phyloP scores from a whole-genome alignment of 2,797 vertebrate species.

The Tadarida brasiliensis region DNA sequence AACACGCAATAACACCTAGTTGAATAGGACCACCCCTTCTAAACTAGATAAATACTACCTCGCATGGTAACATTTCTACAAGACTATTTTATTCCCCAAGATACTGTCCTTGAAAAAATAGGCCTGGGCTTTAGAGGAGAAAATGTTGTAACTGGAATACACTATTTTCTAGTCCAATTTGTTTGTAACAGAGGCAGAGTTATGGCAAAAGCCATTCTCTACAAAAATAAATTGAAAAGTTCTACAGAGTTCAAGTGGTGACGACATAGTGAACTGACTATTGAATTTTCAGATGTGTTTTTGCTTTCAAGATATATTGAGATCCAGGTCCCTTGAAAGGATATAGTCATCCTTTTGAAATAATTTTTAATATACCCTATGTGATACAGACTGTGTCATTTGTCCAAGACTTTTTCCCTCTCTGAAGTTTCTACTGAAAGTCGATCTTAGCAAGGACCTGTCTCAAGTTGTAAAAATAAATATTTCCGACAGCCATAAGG shows the following conservation, averaged over 20 bases:
- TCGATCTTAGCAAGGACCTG: conserved; percentile 2
- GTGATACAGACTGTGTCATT: conserved; percentile 56
- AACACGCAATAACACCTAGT: neutral
- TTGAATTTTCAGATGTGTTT: conserved; percentile 60
- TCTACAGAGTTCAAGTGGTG: conserved; percentile 56
- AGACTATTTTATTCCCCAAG: neutral
- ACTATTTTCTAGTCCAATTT: conserved; percentile 36
- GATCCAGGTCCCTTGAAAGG: conserved; percentile 56
- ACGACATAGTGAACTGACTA: conserved; percentile 17
- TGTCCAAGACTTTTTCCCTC: conserved; percentile 47
- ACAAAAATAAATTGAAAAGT: conserved; percentile 49
- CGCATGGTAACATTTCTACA: neutral
- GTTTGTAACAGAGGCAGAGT: conserved; percentile 36
- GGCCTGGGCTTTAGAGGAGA: neutral
- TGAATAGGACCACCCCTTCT: neutral
- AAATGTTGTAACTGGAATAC: conserved; percentile 2
- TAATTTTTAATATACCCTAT: conserved; percentile 61
- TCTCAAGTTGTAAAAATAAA: conserved; percentile 46
- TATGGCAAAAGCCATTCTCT: conserved; percentile 23
- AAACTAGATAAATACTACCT: neutral
- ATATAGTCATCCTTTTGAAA: conserved; percentile 66
- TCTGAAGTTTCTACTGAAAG: conserved; percentile 63
- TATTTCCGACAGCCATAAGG: conserved; percentile 21
- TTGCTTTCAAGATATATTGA: conserved; percentile 61
- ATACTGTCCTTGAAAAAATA: conserved; percentile 50